These are phyloP conservation scores for Vulpes lagopus DNA, from an alignment of 2,113 vertebrate genomes.

Conservation along the genomic window DNA sequence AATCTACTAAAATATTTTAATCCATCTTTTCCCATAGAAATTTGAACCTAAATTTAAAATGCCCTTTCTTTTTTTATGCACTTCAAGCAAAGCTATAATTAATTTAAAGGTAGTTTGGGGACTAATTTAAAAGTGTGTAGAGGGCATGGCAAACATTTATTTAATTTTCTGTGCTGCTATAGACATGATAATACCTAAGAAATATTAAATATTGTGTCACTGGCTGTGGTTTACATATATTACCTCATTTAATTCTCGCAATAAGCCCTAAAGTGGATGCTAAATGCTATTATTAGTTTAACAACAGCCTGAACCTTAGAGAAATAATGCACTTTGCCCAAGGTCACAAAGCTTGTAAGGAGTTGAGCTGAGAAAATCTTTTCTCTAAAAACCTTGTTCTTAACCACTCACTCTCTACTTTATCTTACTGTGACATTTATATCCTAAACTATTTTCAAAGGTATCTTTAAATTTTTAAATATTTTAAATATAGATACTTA, in stretches of 20 bases:
- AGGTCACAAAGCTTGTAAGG: neutral
- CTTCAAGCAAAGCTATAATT: neutral
- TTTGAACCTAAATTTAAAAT: constrained; percentile 42
- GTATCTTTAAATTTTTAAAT: neutral
- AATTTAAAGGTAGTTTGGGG: constrained; percentile 8
- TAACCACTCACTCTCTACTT: neutral
- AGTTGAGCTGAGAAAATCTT: neutral
- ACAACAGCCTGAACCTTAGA: neutral
- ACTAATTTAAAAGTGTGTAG: neutral
- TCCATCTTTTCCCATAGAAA: neutral
- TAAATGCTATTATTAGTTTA: constrained; percentile 3
- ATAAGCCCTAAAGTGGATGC: neutral
- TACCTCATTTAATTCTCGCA: neutral
- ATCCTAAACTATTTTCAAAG: neutral
- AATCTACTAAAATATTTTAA: neutral
- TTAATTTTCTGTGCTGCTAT: neutral
- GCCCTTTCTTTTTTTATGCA: neutral
- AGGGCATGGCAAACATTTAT: neutral
- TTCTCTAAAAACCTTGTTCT: neutral
- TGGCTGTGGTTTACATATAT: neutral
- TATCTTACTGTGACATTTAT: neutral
- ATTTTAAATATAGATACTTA: neutral
- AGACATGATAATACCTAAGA: neutral
- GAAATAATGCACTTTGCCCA: neutral
- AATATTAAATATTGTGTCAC: neutral